Conservation (phyloP, 2,113 vertebrate species). For the Grammomys surdaster region DNA sequence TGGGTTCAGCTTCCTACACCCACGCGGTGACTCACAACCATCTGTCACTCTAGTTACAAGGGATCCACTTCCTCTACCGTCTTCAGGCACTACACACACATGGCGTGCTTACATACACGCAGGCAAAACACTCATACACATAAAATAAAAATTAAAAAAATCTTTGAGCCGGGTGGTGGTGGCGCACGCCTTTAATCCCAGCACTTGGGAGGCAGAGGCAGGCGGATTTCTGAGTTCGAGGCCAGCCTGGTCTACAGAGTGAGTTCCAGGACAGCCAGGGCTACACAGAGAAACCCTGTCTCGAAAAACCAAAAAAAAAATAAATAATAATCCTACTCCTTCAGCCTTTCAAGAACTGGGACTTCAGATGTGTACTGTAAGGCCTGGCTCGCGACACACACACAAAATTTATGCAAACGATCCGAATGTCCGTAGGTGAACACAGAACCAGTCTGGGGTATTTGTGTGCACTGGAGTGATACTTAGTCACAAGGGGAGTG, state of each 20-base stretch:
- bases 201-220: too few species aligned
- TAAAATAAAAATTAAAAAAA: neutral
- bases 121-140: neutral
- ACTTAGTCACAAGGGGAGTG: rapidly evolving
- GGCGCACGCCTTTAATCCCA: too few species aligned
- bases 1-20: neutral
- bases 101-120: neutral
- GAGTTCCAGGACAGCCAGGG: too few species aligned
- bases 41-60: neutral
- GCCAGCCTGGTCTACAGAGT: too few species aligned
- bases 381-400: neutral
- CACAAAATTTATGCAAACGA: neutral
- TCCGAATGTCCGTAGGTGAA: too few species aligned
- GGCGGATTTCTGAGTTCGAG: too few species aligned
- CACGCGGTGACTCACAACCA: neutral
- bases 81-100: neutral
- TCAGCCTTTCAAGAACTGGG: too few species aligned
- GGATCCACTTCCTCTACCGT: neutral
- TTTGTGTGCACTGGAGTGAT: rapidly evolving
- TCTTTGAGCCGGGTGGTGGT: neutral
- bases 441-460: neutral
- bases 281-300: too few species aligned
- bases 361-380: too few species aligned
- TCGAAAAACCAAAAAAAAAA: too few species aligned
- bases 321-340: too few species aligned